These are phyloP conservation scores for Dipodomys merriami DNA, from an alignment of 2,113 vertebrate genomes.

Conservation along the genomic window DNA sequence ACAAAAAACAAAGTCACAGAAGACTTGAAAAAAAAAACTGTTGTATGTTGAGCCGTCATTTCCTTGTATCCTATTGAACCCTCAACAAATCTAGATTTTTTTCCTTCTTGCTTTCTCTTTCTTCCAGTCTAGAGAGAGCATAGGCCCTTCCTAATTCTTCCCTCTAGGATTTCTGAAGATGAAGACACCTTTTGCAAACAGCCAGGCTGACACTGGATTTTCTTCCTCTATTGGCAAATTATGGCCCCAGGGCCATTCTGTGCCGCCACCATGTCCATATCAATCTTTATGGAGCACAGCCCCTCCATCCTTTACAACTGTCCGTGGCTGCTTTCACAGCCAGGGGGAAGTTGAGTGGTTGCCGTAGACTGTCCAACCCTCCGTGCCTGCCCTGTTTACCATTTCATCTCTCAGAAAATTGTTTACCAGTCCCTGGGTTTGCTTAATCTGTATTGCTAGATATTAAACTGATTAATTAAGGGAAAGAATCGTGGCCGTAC, in stretches of 20 bases:
- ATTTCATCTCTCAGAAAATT: not conserved
- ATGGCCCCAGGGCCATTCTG: not conserved
- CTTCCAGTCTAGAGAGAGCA: not conserved
- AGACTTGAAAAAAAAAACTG: not conserved
- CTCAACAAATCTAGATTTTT: accelerated
- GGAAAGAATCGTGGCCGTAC: not conserved
- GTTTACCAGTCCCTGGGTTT: not conserved
- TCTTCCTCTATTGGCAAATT: not conserved
- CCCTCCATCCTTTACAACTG: not conserved
- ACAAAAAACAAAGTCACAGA: not conserved
- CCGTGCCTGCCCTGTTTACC: not conserved
- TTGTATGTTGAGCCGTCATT: not conserved
- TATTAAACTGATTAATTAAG: not conserved
- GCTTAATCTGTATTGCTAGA: not conserved
- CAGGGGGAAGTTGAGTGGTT: not conserved
- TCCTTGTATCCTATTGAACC: not conserved
- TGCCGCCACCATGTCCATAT: not conserved
- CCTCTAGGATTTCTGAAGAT: not conserved
- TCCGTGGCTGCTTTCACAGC: not conserved
- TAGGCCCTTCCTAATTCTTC: not conserved
- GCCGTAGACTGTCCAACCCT: not conserved
- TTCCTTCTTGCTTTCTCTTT: not conserved
- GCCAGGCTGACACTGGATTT: not conserved
- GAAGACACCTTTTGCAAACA: not conserved
- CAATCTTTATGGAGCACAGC: slow-evolving; percentile 8